Base-by-base conservation (phyloP, 2,113 vertebrate genomes). In the Nycticryphes semicollaris region DNA sequence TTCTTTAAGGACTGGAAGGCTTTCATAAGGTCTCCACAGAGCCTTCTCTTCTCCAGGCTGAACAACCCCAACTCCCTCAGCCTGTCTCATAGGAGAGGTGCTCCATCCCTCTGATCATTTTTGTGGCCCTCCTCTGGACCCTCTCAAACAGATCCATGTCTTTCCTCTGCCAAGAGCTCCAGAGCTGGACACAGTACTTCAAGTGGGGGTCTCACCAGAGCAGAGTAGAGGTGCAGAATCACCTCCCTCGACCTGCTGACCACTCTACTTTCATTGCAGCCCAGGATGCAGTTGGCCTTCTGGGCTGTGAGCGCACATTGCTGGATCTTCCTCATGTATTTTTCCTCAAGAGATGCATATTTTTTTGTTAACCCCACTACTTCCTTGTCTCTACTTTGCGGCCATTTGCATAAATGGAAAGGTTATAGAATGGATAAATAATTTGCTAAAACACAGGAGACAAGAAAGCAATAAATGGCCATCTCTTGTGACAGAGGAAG, bases 111-210 rank as follows among this genome's bases (percentile, higher is more conserved):
- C 21, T 31, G 31, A 17, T 23, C 8, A n/a, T 20, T 21, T 63
- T 53, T 56, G 39, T 69, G 8, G 4, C 25, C 21, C 3, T 88
- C 25, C 22, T 56, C 45, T 83, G 35, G 19, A 39, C 37, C 54
- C 0, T 1, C 7, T 85, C 7, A 12, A 54, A 10, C 3, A 25
- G 43, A 7, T 53, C 20, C 4, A 6, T 59, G 69, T 39, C 68
- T 7, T 50, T 79, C 21, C 9, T 73, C 20, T 43, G 22, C 7
- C 59, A 23, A 7, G 20, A 3, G 11, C 5, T 7, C 22, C 30
- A 24, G 53, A 81, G 7, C 25, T 73, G 43, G 48, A 73, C 1
- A 1, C 13, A 63, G 19, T 22, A 53, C 12, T 62, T 15, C 21
- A 47, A 21, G 3, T 41, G 15, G 8, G 8, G 9, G 11, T 50